Evolutionary conservation across 2,888 invertebrate genomes (phyloP), one percentile per base, ranked within the genome.

Genomic region (Eilema sororculum): DNA sequence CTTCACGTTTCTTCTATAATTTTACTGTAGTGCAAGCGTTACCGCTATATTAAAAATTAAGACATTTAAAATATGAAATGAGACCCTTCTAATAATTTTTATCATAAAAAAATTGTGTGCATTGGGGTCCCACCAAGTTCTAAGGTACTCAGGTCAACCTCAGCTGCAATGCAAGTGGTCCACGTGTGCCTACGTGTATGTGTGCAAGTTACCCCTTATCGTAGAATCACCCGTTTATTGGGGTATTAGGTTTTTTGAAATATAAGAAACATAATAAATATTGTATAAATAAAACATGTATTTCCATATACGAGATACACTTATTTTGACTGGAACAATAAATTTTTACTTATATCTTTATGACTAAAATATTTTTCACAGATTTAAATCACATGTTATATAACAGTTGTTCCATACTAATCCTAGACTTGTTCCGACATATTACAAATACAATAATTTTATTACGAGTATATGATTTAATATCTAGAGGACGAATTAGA

Each of bases 1-100:
- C 73, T 75, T 68, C 46, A 69, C 75, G 71, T 57, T 76, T 78
- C 67, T 76, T 78, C 59, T 72, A 57, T 65, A 76, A 68, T 57
- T 74, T 77, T 75, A 71, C 57, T 57, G 62, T 61, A 73, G 73
- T 68, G 67, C 37, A 1, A 71, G 69, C 66, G 69, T 73, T 73
- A 71, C 59, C 71, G 5, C 8, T 8, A 33, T 33, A 33, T 6
- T 33, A 3, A 6, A 8, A 1, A 33, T 6, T 33, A 33, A 33
- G 6, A 33, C 8, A 33, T 8, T 28, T 28, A 28, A 28, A 28
- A 28, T 33, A 33, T 33, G 30, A 33, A 33, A 33, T 33, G 30
- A 33, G 30, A 33, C 3, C 30, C 30, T 4, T 6, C 30, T 28
- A 28, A 28, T 28, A 4, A 28, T 28, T 2, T 28, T 28, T 28